Conservation (phyloP, 2,797 vertebrate species). For the Staurois parvus region DNA sequence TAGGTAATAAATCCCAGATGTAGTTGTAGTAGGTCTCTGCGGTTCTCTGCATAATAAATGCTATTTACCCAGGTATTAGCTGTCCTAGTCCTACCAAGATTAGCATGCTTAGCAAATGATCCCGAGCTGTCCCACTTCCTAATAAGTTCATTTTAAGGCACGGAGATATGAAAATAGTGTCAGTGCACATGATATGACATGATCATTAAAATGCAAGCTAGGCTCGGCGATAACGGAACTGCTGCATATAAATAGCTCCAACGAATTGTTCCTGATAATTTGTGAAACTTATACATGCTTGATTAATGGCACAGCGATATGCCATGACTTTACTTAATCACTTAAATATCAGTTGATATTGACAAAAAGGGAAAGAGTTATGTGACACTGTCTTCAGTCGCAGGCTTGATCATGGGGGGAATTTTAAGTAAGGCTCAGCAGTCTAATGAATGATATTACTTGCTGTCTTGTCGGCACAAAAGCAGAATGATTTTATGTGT, state of each 20-base stretch:
- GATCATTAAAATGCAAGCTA: constrained; percentile 64
- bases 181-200: constrained; percentile 50
- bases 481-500: too few relatives aligned
- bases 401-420: background rate
- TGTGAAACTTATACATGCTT: constrained; percentile 52
- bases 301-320: constrained; percentile 64
- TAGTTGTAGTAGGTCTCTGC: too few relatives aligned
- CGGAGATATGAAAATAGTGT: constrained; percentile 53
- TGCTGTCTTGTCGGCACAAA: background rate
- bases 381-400: constrained; percentile 48
- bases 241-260: constrained; percentile 67
- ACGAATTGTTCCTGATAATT: constrained; percentile 60
- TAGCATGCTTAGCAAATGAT: constrained; percentile 16
- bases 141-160: constrained; percentile 54
- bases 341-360: constrained; percentile 63
- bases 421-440: constrained; percentile 4
- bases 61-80: background rate
- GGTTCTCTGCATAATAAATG: too few relatives aligned
- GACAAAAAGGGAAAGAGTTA: constrained; percentile 63
- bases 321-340: constrained; percentile 63
- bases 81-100: background rate
- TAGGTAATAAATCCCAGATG: too few relatives aligned
- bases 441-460: background rate
- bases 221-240: constrained; percentile 51
- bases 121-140: constrained; percentile 36